phyloP scores from a whole-genome alignment of 2,888 invertebrate species.

The Rotaria socialis region DNA sequence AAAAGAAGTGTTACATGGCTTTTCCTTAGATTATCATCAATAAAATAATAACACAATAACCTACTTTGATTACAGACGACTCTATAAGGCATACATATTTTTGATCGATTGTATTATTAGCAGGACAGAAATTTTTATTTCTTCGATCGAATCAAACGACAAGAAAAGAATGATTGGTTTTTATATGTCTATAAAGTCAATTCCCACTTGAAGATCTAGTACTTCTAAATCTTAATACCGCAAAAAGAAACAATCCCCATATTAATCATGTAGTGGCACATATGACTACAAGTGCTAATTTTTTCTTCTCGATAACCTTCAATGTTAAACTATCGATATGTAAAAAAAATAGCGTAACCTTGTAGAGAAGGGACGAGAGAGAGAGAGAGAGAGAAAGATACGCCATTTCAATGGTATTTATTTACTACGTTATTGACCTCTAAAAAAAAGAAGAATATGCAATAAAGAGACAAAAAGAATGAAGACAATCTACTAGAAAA shows the following conservation, averaged over 20 bases:
- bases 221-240: neutral
- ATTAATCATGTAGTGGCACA: neutral
- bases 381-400: neutral
- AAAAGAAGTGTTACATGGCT: neutral
- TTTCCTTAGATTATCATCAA: neutral
- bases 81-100: neutral
- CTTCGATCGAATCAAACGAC: neutral
- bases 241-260: neutral
- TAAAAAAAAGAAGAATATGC: neutral
- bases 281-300: neutral
- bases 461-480: neutral
- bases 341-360: neutral
- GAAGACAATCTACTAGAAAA: neutral
- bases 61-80: neutral
- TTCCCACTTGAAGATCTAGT: neutral
- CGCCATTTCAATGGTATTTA: neutral
- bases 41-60: neutral
- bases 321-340: neutral
- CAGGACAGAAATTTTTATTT: neutral
- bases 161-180: neutral
- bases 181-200: neutral
- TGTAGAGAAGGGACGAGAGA: neutral
- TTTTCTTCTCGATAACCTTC: neutral
- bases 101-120: neutral
- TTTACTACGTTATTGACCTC: constrained; percentile 4